Evolutionary conservation across 2,888 invertebrate genomes (phyloP), one percentile per base, ranked within the genome.

Genomic region (Polietes domitor): DNA sequence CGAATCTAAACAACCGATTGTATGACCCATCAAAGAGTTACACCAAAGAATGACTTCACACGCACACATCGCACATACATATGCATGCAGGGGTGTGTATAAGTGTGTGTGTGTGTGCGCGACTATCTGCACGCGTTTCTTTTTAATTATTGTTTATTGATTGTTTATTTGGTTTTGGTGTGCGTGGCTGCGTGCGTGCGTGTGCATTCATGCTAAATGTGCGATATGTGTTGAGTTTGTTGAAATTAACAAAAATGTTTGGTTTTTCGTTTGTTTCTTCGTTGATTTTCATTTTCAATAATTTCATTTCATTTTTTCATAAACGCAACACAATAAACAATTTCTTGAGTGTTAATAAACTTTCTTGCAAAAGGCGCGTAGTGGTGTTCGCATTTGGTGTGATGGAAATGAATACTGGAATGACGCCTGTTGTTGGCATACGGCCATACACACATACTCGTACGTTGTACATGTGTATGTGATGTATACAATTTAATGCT

Each of bases 111-210:
- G 2, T 55, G 53, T 55, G 17, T 50, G 19, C 19, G 47, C 19
- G 15, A 17, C 17, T 17, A 10, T 55, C 21, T 19, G 21, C 24
- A 9, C 15, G 12, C 50, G 28, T 65, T 26, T 32, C 17, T 72
- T 80, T 82, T 77, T 71, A 80, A 80, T 83, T 80, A 73, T 63
- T 50, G 73, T 32, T 77, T 63, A 83, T 80, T 80, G 80, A 77
- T 77, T 47, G 68, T 28, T 71, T 55, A 32, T 9, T 26, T 58
- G 12, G 28, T 28, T 15, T 19, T 72, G 37, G 19, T 24, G 10
- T 55, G 24, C 6, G 21, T 55, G 55, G 7, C 9, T 55, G 21
- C n/a, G 19, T 55, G 10, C 21, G 21, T 6, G 58, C 65, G 15
- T 65, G 32, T 19, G 32, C 32, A 32, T 32, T 26, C 26, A 61